Percentiles rank a stretch among this genome's conserved stretches.
Evolutionary conservation across 2,888 invertebrate genomes (phyloP).

Genomic region (Anodontia alba): DNA sequence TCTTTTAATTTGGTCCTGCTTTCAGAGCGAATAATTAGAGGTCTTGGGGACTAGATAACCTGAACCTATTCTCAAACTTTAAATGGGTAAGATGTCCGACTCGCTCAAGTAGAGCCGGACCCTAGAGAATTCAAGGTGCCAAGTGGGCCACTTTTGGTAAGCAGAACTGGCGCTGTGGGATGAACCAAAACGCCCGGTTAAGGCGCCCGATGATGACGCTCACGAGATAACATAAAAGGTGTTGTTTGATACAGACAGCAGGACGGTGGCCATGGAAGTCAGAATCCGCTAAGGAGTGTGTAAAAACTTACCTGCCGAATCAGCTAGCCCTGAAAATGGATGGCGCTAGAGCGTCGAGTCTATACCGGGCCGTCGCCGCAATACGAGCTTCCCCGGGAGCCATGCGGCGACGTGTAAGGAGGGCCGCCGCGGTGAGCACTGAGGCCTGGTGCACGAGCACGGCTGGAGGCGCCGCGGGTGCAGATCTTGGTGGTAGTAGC

Average conservation of each 20-base stretch:
- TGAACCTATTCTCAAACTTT: conserved; percentile 89
- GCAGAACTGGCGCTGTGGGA: conserved; percentile 90
- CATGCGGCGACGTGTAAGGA: conserved; percentile 88
- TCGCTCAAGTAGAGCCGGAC: conserved; percentile 87
- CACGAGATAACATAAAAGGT: conserved; percentile 88
- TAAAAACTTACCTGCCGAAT: conserved; percentile 57
- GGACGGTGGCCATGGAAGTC: conserved; percentile 92
- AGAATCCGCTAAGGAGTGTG: conserved; percentile 89
- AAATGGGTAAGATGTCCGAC: conserved; percentile 90
- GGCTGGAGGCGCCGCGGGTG: conserved; percentile 86
- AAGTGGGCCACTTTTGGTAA: conserved; percentile 87
- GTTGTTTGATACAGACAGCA: conserved; percentile 89
- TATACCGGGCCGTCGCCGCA: conserved; percentile 37
- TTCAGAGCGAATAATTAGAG: conserved; percentile 92
- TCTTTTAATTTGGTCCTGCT: too few species aligned
- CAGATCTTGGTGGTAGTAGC: conserved; percentile 90
- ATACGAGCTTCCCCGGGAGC: conserved; percentile 77
- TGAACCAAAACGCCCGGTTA: conserved; percentile 89
- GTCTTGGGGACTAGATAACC: conserved; percentile 89
- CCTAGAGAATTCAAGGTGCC: conserved; percentile 87
- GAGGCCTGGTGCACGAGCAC: conserved; percentile 88
- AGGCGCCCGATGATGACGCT: conserved; percentile 88
- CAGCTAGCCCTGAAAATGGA: conserved; percentile 89
- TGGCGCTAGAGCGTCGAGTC: conserved; percentile 85
- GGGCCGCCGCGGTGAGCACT: conserved; percentile 86